Conservation (phyloP, 2,113 vertebrate species). For the Chlorodrepanis virens region DNA sequence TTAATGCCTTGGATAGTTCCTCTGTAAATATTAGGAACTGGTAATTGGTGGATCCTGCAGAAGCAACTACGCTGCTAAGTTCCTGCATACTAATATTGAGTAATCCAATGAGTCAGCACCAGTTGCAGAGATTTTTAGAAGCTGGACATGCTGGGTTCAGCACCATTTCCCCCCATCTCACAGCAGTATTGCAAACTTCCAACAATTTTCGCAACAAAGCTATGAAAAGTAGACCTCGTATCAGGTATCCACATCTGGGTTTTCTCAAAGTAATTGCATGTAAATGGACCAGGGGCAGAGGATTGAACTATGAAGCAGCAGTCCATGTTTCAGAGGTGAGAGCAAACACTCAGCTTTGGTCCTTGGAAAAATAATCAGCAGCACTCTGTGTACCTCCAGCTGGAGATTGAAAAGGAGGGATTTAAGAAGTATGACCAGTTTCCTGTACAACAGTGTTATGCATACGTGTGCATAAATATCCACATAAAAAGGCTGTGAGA, state of each 20-base stretch:
- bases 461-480: not conserved
- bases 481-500: not conserved
- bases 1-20: not conserved
- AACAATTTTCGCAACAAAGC: not conserved
- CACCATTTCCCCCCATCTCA: fast-evolving
- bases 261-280: not conserved
- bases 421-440: not conserved
- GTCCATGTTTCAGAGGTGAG: not conserved
- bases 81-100: not conserved
- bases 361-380: not conserved
- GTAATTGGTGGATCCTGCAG: not conserved
- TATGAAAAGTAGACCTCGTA: not conserved
- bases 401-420: not conserved
- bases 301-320: not conserved
- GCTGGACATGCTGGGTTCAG: not conserved
- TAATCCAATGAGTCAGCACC: not conserved
- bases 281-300: not conserved
- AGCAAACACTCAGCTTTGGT: not conserved
- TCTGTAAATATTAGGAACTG: not conserved
- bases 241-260: not conserved
- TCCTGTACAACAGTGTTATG: not conserved
- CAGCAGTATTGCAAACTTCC: not conserved
- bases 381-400: not conserved
- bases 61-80: not conserved
- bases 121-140: not conserved